Base-by-base conservation (phyloP, 2,888 invertebrate species). In the Aphodius sticticus region DNA sequence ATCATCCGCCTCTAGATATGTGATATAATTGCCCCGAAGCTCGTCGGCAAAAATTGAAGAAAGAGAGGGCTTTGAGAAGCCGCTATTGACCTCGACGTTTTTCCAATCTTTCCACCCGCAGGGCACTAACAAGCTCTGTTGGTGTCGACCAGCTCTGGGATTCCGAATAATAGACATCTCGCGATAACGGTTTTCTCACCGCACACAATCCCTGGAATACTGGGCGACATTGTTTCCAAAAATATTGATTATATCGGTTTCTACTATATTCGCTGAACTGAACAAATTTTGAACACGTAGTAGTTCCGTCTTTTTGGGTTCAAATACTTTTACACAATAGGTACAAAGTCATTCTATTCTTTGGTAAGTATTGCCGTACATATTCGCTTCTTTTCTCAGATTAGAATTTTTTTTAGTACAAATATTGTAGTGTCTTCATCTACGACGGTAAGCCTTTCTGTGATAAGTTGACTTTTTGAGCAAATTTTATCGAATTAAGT, bases 101-200 rank as follows among this genome's bases (percentile, higher is more conserved):
- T 74, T 37, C 70, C 35, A 14, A 74, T n/a, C 36, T n/a, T 74
- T 74, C 37, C 74, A n/a, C 37, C 35, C 35, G 36, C 74, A 36
- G n/a, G 16, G 36, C 37, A 74, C 74, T 74, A 74, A 74, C 74
- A 74, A 74, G 74, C 74, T 74, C 74, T 53, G 53, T 12, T 53
- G 12, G 53, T 53, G 9, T 5, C 53, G 53, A 53, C 53, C 53
- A 53, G 53, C 3, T 9, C 53, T 53, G 53, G 53, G 53, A 53
- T 9, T 12, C 12, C 53, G 53, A 53, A 53, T 53, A 53, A 53
- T 53, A 53, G 53, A 53, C 53, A 53, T 53, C 53, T 53, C 53
- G 9, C 53, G 53, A 53, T 53, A 53, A 53, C 53, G 53, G 53
- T 53, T 53, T 53, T 53, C 53, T 53, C 53, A 5, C 53, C 53